Base-by-base conservation (phyloP, 1,140 invertebrate genomes). In the Diachasma alloeum region DNA sequence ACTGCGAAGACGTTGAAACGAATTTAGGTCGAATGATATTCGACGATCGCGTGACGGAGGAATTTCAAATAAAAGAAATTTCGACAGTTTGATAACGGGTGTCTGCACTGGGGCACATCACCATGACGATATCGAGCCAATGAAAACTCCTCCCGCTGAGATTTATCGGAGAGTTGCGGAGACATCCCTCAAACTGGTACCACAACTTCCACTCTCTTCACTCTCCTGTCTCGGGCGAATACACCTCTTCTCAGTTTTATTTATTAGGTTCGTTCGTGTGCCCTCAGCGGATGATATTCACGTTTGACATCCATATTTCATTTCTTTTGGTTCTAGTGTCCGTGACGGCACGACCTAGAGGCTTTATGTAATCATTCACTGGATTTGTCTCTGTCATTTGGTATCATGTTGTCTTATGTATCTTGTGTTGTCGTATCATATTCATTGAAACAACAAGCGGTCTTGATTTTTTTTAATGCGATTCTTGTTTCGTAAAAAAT, bases 151-250 rank as follows among this genome's bases (percentile, higher is more conserved):
- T 71, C 22, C 42, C 67, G 24, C 15, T 2, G 19, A 79, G 44
- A 74, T 78, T 77, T 75, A 77, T 80, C 73, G 73, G 36, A 74
- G 68, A 59, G 2, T 39, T 72, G 42, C 44, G 59, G 76, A 70
- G 76, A 74, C 79, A 67, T 74, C 67, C 74, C 48, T 72, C 56
- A 69, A 70, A 73, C 76, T 80, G 79, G 79, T 80, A 77, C 79
- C 73, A 59, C 66, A 48, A 69, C 36, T 66, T 15, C 63, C 46
- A 24, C n/a, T 36, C 44, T 36, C 75, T 37, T 78, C 26, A 26
- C 75, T 37, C 68, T 42, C 53, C 71, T 42, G 36, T 56, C 24
- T 77, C 37, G 48, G 36, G 22, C 26, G 24, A 42, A 42, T 37
- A 56, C 19, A 15, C 31, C 19, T 74, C n/a, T 42, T 26, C 42